Base-by-base conservation (phyloP, 2,888 invertebrate species). In the Selenia dentaria region DNA sequence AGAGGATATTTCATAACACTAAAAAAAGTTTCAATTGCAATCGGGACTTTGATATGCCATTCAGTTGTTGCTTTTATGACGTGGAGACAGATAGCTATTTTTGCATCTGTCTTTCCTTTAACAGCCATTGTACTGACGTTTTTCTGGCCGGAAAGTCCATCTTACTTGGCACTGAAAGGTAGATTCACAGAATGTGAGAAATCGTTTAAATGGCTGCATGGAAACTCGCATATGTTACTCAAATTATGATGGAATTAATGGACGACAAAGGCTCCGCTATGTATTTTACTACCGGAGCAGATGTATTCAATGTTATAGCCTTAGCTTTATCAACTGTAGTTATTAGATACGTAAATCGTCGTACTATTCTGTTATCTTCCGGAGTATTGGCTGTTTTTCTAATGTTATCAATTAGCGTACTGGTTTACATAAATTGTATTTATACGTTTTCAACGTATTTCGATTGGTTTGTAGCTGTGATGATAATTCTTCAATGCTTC, bases 131-230 rank as follows among this genome's bases (percentile, higher is more conserved):
- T 71, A 0, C 4, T 70, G 9, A 64, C 70, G 0, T 39, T 59
- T 0, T 60, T 66, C n/a, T 79, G 75, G 70, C 66, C 67, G 0
- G 79, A 79, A 39, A 79, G 77, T 22, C 79, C 78, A 1, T 61
- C 69, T 0, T 69, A 52, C 40, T 56, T 70, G 6, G 79, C 74
- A 0, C 49, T 70, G 46, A 73, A 62, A 44, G 76, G 74, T 2
- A 60, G 58, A 14, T 74, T 63, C 45, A 54, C 54, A 1, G 74
- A 76, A 8, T 75, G 73, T 36, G 51, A 64, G 12, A 51, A 58
- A 29, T 58, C 74, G 0, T 72, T 66, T 35, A 36, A 38, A 2
- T 79, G 70, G 67, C 44, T 78, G 0, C 36, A 68, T 16, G 79
- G 74, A 13, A 42, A 56, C 12, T 51, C 62, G 67, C 62, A 4